Evolutionary conservation across 2,797 vertebrate species (phyloP), one percentile per base, ranked within the genome.

Genomic region (Emys orbicularis): DNA sequence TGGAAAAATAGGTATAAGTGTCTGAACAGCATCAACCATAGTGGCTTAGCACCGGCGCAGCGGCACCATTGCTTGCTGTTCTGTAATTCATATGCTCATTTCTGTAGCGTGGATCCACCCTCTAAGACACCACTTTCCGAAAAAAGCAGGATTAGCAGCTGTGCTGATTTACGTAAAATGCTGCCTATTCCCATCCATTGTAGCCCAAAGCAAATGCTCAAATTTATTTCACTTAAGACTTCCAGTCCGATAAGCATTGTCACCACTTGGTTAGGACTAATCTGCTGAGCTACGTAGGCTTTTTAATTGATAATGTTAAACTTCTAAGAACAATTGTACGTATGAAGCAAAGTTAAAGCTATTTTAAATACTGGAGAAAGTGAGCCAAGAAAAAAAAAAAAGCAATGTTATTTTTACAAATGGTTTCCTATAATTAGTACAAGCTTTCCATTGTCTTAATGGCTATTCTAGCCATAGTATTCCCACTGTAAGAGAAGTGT

Each of bases 61-160:
- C 61, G 2, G 0, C 27, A 41, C 16, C 18, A 18, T 82, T 47
- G 83, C 41, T 27, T 49, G 47, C 1, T 2, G 31, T 8, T 34
- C 31, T 83, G 2, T 50, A 61, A 0, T 1, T 0, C 12, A 0
- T 19, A 21, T 25, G 54, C 80, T 76, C 0, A 1, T 15, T 47
- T 53, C 90, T 47, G 86, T 61, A 57, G 84, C 10, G 2, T 74
- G 81, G 50, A 16, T 23, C 27, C 57, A 61, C 59, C 74, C 52
- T 37, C 6, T 47, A n/a, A 50, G 79, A 47, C 44, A 4, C 2
- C 0, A 0, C 10, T 59, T 74, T 0, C 25, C 49, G 0, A 7
- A 13, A 77, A 54, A 79, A 18, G 21, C 27, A 88, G 50, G 29
- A n/a, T 31, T 41, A 1, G 12, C 2, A 5, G 47, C 61, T 47